phyloP scores from a whole-genome alignment of 2,113 vertebrate species.

The Sinocyclocheilus anophthalmus region DNA sequence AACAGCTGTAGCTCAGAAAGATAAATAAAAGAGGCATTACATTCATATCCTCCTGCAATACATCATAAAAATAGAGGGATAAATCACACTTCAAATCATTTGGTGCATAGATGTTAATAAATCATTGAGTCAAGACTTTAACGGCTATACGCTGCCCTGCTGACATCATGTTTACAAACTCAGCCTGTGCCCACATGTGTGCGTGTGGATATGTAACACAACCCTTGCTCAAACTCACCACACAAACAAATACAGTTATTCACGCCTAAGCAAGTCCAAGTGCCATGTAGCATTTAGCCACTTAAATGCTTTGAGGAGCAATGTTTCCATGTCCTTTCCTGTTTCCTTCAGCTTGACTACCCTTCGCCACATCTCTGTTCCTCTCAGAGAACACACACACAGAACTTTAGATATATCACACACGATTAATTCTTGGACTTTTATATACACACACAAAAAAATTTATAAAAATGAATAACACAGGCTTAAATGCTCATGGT shows the following conservation, averaged over 20 bases:
- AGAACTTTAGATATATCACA: neutral
- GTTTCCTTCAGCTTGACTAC: constrained; percentile 51
- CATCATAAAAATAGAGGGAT: neutral
- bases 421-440: neutral
- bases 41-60: neutral
- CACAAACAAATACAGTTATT: constrained; percentile 9
- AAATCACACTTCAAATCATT: neutral
- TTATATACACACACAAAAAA: neutral
- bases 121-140: neutral
- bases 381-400: neutral
- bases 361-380: constrained; percentile 28
- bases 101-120: neutral
- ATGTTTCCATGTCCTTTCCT: constrained; percentile 56
- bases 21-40: neutral
- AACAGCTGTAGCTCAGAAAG: neutral
- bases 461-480: neutral
- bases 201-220: neutral
- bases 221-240: neutral
- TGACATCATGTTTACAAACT: constrained; percentile 29
- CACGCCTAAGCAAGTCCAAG: neutral
- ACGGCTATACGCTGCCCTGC: neutral
- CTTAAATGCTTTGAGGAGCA: constrained; percentile 40
- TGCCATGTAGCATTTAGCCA: constrained; percentile 25
- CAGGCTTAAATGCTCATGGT: neutral
- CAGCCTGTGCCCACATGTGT: neutral